Base-by-base conservation (phyloP, 2,888 invertebrate species). In the Drosophila paranaensis region DNA sequence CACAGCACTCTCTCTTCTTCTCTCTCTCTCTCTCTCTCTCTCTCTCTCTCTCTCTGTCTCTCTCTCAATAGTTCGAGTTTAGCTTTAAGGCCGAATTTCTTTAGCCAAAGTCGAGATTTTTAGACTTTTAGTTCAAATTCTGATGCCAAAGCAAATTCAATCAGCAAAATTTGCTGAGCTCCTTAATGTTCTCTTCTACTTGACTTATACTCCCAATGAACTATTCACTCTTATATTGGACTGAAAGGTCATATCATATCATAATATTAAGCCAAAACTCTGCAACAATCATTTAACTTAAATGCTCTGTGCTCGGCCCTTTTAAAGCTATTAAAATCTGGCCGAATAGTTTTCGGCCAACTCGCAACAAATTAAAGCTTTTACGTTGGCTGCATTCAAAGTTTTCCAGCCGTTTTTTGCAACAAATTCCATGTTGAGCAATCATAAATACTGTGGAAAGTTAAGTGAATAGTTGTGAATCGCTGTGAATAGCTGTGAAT, bases 401-500 rank as follows among this genome's bases (percentile, higher is more conserved):
- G 48, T 33, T 50, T 33, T 16, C 11, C 3, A 30, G 30, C 3
- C 16, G 25, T 13, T 16, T 8, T 30, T 16, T 16, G 5, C 11
- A 33, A 5, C 48, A 6, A 16, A 16, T 33, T 50, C 16, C 33
- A 33, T 50, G 48, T 50, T 33, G 3, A 50, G 10, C 48, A 48
- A 30, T 48, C 48, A 25, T 30, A 48, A 48, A 48, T 48, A n/a
- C n/a, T 30, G 30, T n/a, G n/a, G 27, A n/a, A 30, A 48, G 30
- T 25, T 48, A 48, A 48, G 48, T 48, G 30, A 48, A 50, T 50
- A 50, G 48, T 16, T 50, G 33, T 33, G 33, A 50, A 33, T 33
- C 2, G 30, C n/a, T 48, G 30, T 33, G 48, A 30, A 48, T 48
- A 2, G 25, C 25, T 45, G 45, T 14, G 45, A 45, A 14, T 14